Evolutionary conservation across 64 coral and sea anemone genomes (phyloP).

Genomic region (Montipora capricornis): DNA sequence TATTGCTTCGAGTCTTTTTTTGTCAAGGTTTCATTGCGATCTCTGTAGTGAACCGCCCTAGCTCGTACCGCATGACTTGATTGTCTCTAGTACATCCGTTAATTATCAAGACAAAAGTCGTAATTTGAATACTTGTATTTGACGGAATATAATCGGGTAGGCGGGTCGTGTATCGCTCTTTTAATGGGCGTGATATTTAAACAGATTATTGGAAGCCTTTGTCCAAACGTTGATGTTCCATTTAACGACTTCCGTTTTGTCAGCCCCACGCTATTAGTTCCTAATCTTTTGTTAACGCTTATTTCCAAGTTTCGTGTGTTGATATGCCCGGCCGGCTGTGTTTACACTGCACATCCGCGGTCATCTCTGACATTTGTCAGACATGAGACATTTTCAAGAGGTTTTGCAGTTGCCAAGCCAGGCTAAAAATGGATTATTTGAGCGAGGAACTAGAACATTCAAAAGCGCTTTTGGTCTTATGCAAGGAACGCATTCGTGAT

Average conservation of each 20-base stretch:
- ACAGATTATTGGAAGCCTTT: conserved; percentile 10
- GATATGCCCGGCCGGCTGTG: neutral
- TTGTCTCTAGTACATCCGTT: neutral
- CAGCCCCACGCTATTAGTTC: conserved; percentile 13
- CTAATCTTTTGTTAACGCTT: neutral
- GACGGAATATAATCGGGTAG: neutral
- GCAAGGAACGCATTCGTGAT: conserved; percentile 10
- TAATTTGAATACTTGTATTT: neutral
- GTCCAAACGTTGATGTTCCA: conserved; percentile 1
- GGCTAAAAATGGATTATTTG: conserved; percentile 22
- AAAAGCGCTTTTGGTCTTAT: neutral
- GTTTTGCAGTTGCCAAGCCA: neutral
- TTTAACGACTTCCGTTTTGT: conserved; percentile 45
- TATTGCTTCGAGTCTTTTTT: too few relatives aligned
- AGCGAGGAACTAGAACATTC: neutral
- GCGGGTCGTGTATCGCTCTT: neutral
- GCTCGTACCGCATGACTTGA: too few relatives aligned
- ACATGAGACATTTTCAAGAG: conserved; percentile 39
- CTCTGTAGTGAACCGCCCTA: too few relatives aligned
- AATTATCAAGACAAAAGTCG: neutral
- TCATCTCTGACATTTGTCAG: conserved; percentile 28
- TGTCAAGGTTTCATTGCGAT: too few relatives aligned
- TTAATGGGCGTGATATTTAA: conserved; percentile 53
- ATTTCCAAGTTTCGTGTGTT: neutral
- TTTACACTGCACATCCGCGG: conserved; percentile 20